Base-by-base conservation (phyloP, 1,140 invertebrate genomes). In the Andricus grossulariae region DNA sequence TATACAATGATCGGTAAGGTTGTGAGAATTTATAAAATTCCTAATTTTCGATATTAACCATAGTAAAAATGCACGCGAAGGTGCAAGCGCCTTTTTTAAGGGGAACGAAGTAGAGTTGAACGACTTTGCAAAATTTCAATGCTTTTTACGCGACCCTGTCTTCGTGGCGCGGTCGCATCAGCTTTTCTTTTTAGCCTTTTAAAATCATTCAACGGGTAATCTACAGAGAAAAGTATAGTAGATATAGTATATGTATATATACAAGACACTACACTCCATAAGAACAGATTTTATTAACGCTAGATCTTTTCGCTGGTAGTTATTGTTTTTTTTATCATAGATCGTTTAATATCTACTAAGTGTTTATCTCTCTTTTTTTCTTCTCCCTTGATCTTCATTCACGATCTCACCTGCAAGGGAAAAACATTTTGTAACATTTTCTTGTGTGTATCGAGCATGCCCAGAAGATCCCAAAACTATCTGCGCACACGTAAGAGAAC, bases 211-310 rank as follows among this genome's bases (percentile, higher is more conserved):
- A 84, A 77, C 82, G 78, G 83, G 89, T 89, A 85, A 87, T 85
- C 88, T 90, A 89, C 85, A 87, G 86, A 89, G 83, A 88, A 83
- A 91, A 88, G 87, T 90, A 89, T 90, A 89, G 78, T 85, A 87
- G 84, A 89, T 88, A 90, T 86, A 84, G 72, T 88, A 87, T 86
- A 84, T 90, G 75, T 90, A 91, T 91, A 91, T 91, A 91, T 91
- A 91, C 88, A 91, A 91, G 88, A 90, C 84, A 86, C 90, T 91
- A 91, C 89, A 91, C 87, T 91, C 84, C 88, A 89, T 88, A 79
- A 88, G 87, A 91, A 89, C 88, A 91, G 88, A 90, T 90, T 88
- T 88, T 79, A 79, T 32, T 82, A 89, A 90, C 87, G 78, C 88
- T 90, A 90, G 86, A 86, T 88, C 81, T 85, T 86, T 81, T 76